Evolutionary conservation across 2,797 vertebrate genomes (phyloP), one percentile per base, ranked within the genome.

Genomic region (Gymnothorax javanicus): DNA sequence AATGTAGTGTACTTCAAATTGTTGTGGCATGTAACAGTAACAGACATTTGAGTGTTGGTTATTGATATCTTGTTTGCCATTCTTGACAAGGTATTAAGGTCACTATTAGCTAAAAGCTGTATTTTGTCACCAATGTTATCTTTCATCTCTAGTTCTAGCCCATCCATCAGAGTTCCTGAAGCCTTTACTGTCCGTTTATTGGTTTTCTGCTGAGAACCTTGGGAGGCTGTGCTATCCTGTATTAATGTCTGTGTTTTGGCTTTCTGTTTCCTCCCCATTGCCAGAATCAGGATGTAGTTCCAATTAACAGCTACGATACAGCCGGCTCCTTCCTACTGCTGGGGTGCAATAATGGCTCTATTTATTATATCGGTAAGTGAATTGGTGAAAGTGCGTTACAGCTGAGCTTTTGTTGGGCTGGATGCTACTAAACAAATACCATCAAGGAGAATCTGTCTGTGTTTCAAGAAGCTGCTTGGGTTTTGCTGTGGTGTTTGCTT

Each of bases 311-410:
- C 90, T 97, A 97, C 0, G 97, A 98, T 12, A 97, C 97, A 0
- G 98, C 98, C 0, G 98, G 97, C 15, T 98, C 98, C 88, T 97
- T 97, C 94, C 96, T 98, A 59, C 97, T 98, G 87, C 94, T 98
- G 1, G 98, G 98, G 83, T 98, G 98, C 90, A 97, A 96, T 94
- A 98, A 98, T 0, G 97, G 98, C 1, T 97, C 97, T 87, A 97
- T 98, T 93, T 98, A 98, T 88, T 96, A 96, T 0, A 92, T 96
- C 43, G 95, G 95, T 96, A 87, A 93, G 94, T 75, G 5, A 52
- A 56, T 54, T 20, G 56, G 50, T 56, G 23, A 56, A 58, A 9
- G 25, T 12, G 20, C 79, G 0, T 59, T 17, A 6, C 25, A 43
- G 27, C 7, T 60, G 25, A 17, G 27, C 82, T 62, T 25, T 25